Evolutionary conservation across 1,140 invertebrate genomes (phyloP).

Genomic region (Acromyrmex heyeri): DNA sequence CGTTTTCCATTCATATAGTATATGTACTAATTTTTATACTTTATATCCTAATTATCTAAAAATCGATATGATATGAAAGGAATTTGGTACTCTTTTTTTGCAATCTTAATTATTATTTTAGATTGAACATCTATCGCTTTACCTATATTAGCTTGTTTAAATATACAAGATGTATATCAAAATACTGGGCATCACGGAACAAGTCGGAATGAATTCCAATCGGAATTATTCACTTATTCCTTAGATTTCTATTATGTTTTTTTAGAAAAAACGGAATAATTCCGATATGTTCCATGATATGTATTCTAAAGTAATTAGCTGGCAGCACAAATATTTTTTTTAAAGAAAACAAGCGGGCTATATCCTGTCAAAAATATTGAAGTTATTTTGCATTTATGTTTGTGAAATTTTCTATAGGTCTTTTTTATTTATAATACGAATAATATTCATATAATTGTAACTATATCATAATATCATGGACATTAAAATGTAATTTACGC

Average conservation of each 20-base stretch:
- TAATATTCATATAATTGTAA: conserved; percentile 23
- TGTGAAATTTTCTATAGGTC: conserved; percentile 45
- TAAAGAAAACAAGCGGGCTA: neutral
- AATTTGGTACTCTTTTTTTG: neutral
- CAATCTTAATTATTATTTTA: neutral
- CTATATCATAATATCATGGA: neutral
- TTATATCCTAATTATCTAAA: conserved; percentile 51
- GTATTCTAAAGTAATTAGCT: neutral
- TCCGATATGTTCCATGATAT: too few species aligned
- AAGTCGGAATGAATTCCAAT: too few species aligned
- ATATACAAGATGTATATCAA: conserved; percentile 36
- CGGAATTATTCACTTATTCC: too few species aligned
- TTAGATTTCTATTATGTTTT: too few species aligned
- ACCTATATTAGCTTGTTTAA: neutral
- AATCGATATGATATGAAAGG: conserved; percentile 37
- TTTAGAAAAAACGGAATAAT: too few species aligned
- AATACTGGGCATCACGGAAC: neutral
- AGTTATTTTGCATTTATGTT: conserved; percentile 37
- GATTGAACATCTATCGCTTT: neutral
- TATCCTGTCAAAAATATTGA: neutral
- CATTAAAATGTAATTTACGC: neutral
- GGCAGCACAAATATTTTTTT: neutral
- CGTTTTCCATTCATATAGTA: conserved; percentile 48
- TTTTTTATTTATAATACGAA: conserved; percentile 25
- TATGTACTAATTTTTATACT: conserved; percentile 48